These are phyloP conservation scores for Moxostoma hubbsi DNA, from an alignment of 2,797 vertebrate species.

Conservation along the genomic window DNA sequence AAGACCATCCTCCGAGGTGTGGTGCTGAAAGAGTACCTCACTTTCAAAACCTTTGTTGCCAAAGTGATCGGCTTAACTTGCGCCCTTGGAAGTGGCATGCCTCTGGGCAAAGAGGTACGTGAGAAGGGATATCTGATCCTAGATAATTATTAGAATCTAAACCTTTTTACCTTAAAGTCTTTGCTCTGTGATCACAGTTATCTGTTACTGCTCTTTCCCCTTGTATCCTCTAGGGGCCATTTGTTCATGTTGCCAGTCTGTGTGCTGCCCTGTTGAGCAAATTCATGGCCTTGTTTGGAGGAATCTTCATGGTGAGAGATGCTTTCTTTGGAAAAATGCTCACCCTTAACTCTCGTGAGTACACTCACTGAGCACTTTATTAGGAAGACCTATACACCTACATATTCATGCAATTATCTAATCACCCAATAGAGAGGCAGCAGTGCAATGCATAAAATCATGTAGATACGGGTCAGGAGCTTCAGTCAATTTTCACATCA, in stretches of 20 bases:
- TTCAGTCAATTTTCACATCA: no score
- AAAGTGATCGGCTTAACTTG: conserved; percentile 98
- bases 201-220: conserved; percentile 13
- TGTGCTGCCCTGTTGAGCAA: conserved; percentile 94
- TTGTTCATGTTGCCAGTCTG: conserved; percentile 95
- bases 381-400: no score
- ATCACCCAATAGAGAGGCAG: no score
- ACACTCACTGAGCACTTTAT: no score
- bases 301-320: conserved; percentile 89
- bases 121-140: conserved; percentile 28
- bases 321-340: neutral
- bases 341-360: neutral
- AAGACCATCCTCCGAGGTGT: conserved; percentile 96
- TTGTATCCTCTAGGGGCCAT: conserved; percentile 83
- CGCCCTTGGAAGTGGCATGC: conserved; percentile 96
- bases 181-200: conserved; percentile 21
- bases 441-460: no score
- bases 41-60: conserved; percentile 96
- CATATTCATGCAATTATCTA: no score
- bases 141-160: conserved; percentile 20
- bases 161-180: conserved; percentile 3
- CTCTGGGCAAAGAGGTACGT: conserved; percentile 93
- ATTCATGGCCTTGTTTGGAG: conserved; percentile 94
- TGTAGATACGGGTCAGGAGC: no score
- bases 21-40: conserved; percentile 96